These are phyloP conservation scores for Penaeus japonicus DNA, from an alignment of 1,140 invertebrate species.

Conservation along the genomic window DNA sequence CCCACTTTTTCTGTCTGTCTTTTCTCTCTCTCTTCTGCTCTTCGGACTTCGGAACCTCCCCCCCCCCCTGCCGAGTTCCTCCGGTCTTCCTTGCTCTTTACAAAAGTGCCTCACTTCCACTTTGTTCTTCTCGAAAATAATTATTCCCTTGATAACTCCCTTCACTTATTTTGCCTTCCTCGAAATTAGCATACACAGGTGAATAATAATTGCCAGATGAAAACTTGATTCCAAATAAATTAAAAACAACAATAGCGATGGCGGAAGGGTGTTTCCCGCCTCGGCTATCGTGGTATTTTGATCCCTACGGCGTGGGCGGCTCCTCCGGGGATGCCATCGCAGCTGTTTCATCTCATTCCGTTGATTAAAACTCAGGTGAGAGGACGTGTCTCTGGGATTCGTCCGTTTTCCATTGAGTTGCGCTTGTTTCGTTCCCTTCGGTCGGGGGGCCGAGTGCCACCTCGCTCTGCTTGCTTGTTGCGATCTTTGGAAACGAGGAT, in stretches of 20 bases:
- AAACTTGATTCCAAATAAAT: conserved; percentile 49
- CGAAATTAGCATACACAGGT: conserved; percentile 48
- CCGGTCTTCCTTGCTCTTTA: neutral
- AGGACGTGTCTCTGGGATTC: neutral
- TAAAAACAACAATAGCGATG: conserved; percentile 29
- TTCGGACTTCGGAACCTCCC: neutral
- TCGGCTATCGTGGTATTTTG: neutral
- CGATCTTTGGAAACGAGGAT: no score
- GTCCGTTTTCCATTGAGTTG: neutral
- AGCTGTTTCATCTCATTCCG: conserved; percentile 53
- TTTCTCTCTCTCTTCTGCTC: neutral
- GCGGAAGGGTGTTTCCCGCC: neutral
- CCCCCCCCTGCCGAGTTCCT: neutral
- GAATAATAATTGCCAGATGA: conserved; percentile 50
- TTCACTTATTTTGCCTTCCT: neutral
- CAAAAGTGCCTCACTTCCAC: neutral
- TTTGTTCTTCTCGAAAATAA: neutral
- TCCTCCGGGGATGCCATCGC: conserved; percentile 22
- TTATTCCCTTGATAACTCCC: conserved; percentile 11
- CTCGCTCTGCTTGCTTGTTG: no score
- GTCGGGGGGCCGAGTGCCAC: neutral
- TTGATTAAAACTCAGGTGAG: conserved; percentile 56
- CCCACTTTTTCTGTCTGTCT: neutral
- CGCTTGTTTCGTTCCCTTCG: neutral
- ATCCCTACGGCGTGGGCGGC: neutral